A percentile compares a stretch with the other conserved stretches of the same genome.
Conservation (phyloP, 1,140 invertebrate genomes). For the Diploscapter pachys region DNA sequence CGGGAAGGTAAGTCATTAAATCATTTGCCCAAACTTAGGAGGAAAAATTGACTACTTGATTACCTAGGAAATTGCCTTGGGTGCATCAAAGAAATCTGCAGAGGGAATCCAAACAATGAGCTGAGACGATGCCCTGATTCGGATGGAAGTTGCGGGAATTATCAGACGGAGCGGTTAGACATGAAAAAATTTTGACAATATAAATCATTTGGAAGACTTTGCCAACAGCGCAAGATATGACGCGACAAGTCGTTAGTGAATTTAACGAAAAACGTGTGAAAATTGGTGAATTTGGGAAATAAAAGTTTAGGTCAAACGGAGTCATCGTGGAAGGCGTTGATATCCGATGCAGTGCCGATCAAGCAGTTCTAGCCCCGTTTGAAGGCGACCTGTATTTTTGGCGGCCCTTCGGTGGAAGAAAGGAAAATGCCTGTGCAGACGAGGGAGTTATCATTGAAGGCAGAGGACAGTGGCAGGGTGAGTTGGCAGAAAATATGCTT, state of each 20-base stretch:
- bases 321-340: constrained; percentile 50
- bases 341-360: constrained; percentile 39
- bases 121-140: constrained; percentile 32
- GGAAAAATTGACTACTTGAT: too few species aligned
- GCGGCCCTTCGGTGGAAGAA: constrained; percentile 51
- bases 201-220: not conserved
- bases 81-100: constrained; percentile 36
- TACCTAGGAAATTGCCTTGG: constrained; percentile 10
- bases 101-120: constrained; percentile 25
- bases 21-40: too few species aligned
- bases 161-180: constrained; percentile 32
- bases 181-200: constrained; percentile 1
- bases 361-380: constrained; percentile 48
- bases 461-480: constrained; percentile 54
- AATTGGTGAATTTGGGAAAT: not conserved
- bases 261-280: not conserved
- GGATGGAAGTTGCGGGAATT: constrained; percentile 38
- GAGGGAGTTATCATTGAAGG: constrained; percentile 55
- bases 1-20: too few species aligned
- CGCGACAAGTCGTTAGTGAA: not conserved
- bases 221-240: not conserved
- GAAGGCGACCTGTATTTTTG: constrained; percentile 53
- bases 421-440: constrained; percentile 47
- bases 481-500: not conserved
- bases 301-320: constrained; percentile 43